Percentiles rank a stretch among this genome's conserved stretches.
These are phyloP conservation scores for Rutpela maculata DNA, from an alignment of 2,888 invertebrate species.

Conservation along the genomic window DNA sequence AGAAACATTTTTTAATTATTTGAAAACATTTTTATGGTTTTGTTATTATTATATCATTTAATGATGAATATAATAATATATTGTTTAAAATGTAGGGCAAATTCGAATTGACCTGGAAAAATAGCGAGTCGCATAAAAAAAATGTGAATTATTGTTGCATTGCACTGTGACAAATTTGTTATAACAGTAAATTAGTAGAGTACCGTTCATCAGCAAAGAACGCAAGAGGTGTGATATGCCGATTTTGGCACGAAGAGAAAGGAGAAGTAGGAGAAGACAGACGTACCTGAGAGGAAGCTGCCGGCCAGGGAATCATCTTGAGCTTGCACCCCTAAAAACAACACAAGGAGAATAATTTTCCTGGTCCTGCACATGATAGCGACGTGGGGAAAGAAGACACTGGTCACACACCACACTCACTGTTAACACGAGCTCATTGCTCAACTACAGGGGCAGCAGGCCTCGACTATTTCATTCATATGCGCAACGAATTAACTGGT, in stretches of 20 bases:
- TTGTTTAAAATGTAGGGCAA: conserved; percentile 20
- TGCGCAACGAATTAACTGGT: conserved; percentile 66
- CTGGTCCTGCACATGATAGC: conserved; percentile 64
- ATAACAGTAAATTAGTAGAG: conserved; percentile 57
- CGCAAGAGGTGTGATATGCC: conserved; percentile 45
- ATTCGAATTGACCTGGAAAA: conserved; percentile 21
- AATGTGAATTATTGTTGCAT: conserved; percentile 9
- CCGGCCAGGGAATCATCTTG: conserved; percentile 89
- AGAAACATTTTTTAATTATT: too few species aligned
- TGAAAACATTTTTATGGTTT: too few species aligned
- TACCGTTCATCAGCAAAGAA: conserved; percentile 55
- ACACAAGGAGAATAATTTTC: conserved; percentile 58
- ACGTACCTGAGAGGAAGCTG: conserved; percentile 86
- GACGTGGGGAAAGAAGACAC: conserved; percentile 48
- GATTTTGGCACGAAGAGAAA: conserved; percentile 40
- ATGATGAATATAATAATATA: too few species aligned
- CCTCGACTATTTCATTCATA: conserved; percentile 69
- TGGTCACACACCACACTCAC: conserved; percentile 60
- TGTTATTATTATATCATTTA: too few species aligned
- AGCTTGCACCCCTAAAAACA: conserved; percentile 67
- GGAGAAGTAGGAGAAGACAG: conserved; percentile 42
- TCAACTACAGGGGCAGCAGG: conserved; percentile 28
- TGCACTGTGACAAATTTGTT: conserved; percentile 41
- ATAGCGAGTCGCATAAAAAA: not conserved
- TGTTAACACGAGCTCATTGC: conserved; percentile 66